A percentile compares a stretch with the other conserved stretches of the same genome.
These are phyloP conservation scores for Phodopus roborovskii DNA, from an alignment of 2,113 vertebrate genomes.

Conservation along the genomic window DNA sequence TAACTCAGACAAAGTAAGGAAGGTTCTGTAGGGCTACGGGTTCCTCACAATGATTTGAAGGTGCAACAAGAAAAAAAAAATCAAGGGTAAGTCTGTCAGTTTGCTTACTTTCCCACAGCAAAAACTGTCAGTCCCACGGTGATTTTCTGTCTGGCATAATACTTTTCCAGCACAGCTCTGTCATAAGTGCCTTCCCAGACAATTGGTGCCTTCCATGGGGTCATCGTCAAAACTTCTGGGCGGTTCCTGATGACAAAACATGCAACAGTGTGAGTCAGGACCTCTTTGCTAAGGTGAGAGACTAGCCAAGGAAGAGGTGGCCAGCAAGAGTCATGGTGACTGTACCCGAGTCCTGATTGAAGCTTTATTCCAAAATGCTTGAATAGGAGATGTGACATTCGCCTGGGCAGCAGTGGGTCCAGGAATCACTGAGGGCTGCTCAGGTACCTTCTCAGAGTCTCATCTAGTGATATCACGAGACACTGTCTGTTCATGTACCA, in stretches of 20 bases:
- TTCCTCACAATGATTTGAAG: neutral
- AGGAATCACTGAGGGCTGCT: neutral
- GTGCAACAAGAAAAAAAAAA: constrained; percentile 27
- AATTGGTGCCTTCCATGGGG: constrained; percentile 72
- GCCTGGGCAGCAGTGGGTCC: neutral
- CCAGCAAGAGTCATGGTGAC: neutral
- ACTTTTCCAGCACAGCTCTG: constrained; percentile 62
- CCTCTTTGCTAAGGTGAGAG: neutral
- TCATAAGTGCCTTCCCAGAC: constrained; percentile 83
- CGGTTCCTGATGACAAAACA: constrained; percentile 67
- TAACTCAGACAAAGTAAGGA: neutral
- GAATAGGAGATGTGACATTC: neutral
- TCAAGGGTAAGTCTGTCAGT: neutral
- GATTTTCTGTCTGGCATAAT: constrained; percentile 72
- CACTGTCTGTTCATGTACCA: neutral
- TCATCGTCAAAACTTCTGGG: constrained; percentile 70
- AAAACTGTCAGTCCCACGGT: constrained; percentile 81
- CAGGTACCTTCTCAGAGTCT: neutral
- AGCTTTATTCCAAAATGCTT: neutral
- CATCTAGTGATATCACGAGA: neutral
- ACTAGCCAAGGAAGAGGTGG: neutral
- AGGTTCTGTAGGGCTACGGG: neutral
- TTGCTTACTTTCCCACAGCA: constrained; percentile 80
- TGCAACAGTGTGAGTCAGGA: neutral
- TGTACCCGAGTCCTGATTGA: neutral